A percentile compares a stretch with the other conserved stretches of the same genome.
Evolutionary conservation across 2,113 vertebrate species (phyloP).

Genomic region (Bothrops jararaca): DNA sequence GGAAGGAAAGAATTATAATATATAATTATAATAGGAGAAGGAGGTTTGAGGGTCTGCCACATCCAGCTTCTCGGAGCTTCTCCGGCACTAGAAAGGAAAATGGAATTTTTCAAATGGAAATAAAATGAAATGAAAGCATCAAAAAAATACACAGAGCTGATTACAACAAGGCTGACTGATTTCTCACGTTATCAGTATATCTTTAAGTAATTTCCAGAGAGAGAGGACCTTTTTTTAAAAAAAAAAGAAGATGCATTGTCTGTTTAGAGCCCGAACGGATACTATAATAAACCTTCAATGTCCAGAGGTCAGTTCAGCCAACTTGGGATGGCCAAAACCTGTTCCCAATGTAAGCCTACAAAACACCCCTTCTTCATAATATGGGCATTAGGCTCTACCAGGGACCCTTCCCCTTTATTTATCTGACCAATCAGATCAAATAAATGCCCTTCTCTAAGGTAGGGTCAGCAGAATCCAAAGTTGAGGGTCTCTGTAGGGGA

Average conservation of each 20-base stretch:
- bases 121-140: not conserved
- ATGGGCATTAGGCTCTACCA: not conserved
- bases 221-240: not conserved
- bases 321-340: not conserved
- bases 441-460: not conserved
- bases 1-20: too few relatives aligned
- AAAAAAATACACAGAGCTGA: not conserved
- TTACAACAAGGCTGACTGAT: not conserved
- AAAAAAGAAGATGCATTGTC: too few relatives aligned
- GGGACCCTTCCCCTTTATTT: not conserved
- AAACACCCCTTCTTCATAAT: not conserved
- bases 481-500: not conserved
- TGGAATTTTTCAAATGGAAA: not conserved
- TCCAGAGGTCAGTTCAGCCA: not conserved
- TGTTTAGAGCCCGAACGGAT: not conserved
- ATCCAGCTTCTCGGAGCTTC: not conserved
- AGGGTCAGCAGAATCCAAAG: not conserved
- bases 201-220: not conserved
- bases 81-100: not conserved
- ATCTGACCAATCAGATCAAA: not conserved
- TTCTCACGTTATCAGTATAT: not conserved
- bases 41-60: not conserved
- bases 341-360: not conserved
- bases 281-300: not conserved
- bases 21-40: not conserved